Conservation (phyloP, 1,140 invertebrate genomes). For the Halictus rubicundus region DNA sequence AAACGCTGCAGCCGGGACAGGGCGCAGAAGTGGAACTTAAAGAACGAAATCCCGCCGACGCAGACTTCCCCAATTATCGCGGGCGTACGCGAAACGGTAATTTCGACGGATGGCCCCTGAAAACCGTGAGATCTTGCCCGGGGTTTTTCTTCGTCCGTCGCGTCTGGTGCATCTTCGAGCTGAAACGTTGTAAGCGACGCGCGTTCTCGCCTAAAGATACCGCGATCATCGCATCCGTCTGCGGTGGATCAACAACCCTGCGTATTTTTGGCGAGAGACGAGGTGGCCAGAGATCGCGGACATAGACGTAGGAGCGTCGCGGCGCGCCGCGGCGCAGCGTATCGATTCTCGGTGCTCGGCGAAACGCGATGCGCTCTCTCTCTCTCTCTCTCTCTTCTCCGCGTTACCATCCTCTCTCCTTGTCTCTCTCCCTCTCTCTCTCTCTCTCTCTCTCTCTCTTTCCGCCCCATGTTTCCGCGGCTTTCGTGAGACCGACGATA, state of each 20-base stretch:
- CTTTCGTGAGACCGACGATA: neutral
- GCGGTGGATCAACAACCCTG: constrained; percentile 45
- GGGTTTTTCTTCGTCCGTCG: constrained; percentile 12
- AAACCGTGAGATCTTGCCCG: constrained; percentile 12
- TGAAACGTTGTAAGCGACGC: too few relatives aligned
- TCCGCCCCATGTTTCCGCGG: neutral
- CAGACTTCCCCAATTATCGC: constrained; percentile 30
- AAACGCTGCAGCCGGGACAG: neutral
- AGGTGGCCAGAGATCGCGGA: constrained; percentile 20
- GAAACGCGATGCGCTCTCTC: constrained; percentile 8
- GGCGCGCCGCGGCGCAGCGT: neutral
- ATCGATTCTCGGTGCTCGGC: constrained; percentile 31
- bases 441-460: neutral
- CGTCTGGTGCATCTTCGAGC: neutral
- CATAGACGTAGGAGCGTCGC: constrained; percentile 19
- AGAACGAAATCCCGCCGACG: neutral
- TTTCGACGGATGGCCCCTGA: constrained; percentile 21
- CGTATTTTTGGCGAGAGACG: constrained; percentile 50
- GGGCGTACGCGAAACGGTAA: constrained; percentile 7
- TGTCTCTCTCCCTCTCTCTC: neutral
- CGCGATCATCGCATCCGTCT: constrained; percentile 4
- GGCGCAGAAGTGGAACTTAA: neutral
- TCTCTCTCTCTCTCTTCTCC: neutral
- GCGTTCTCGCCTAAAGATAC: neutral
- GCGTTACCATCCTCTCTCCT: too few relatives aligned